These are phyloP conservation scores for Drosophila parthenogenetica DNA, from an alignment of 2,888 invertebrate species.

Conservation along the genomic window DNA sequence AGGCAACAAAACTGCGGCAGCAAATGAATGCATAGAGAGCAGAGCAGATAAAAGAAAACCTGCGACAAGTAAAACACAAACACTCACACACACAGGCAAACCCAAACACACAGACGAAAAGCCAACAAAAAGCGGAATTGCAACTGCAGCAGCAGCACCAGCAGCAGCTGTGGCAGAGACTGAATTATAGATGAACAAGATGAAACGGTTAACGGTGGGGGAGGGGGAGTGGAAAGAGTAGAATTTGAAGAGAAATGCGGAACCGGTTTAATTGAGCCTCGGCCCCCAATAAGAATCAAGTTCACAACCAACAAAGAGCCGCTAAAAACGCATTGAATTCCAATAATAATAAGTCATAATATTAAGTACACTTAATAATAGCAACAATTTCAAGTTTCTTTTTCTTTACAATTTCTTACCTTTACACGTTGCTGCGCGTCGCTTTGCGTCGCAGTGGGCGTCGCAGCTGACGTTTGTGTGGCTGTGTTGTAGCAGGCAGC, in stretches of 20 bases:
- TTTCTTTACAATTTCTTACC: constrained; percentile 22
- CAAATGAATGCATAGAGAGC: constrained; percentile 44
- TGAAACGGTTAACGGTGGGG: not conserved
- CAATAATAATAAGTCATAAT: constrained; percentile 16
- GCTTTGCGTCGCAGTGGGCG: constrained; percentile 23
- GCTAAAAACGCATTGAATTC: constrained; percentile 37
- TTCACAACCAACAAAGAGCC: constrained; percentile 60
- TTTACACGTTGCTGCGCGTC: constrained; percentile 21
- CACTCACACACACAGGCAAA: constrained; percentile 15
- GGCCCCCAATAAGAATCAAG: constrained; percentile 78
- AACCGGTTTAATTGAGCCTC: constrained; percentile 79
- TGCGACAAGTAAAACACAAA: constrained; percentile 40
- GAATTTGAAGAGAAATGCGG: constrained; percentile 10
- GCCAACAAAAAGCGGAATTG: constrained; percentile 56
- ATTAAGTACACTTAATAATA: constrained; percentile 27
- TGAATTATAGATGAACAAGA: constrained; percentile 45
- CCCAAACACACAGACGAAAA: constrained; percentile 22
- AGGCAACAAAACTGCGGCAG: constrained; percentile 12
- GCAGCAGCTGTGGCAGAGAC: constrained; percentile 26
- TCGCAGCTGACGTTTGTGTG: constrained; percentile 34
- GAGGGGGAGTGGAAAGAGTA: not conserved
- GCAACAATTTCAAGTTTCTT: constrained; percentile 10
- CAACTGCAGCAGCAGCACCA: constrained; percentile 46
- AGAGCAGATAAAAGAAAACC: constrained; percentile 52
- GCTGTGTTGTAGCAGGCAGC: constrained; percentile 25